phyloP scores from a whole-genome alignment of 1,140 invertebrate species.

The Drosophila paulistorum region DNA sequence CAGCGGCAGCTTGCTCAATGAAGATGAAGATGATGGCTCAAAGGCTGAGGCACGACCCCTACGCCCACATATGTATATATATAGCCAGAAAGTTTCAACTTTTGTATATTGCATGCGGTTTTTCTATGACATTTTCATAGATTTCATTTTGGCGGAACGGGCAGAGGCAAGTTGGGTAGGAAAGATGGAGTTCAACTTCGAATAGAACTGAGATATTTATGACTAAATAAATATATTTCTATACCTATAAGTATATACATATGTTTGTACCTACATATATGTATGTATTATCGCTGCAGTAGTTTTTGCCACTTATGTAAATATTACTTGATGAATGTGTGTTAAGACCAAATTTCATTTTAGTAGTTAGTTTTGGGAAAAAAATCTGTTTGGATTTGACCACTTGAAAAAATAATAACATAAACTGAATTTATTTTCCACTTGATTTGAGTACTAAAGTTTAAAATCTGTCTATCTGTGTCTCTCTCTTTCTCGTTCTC shows the following conservation, averaged over 20 bases:
- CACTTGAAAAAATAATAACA: no score
- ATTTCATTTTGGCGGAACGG: conserved; percentile 33
- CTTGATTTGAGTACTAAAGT: no score
- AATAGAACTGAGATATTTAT: conserved; percentile 9
- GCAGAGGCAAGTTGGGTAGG: neutral
- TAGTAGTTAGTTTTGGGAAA: no score
- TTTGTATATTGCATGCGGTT: conserved; percentile 66
- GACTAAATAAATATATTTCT: neutral
- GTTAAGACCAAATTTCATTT: no score
- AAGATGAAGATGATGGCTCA: conserved; percentile 32
- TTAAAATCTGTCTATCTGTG: no score
- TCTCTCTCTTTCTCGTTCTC: no score
- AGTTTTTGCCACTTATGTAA: neutral
- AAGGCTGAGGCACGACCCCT: neutral
- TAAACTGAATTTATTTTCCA: no score
- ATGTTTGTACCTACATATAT: no score
- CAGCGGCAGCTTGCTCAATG: conserved; percentile 43
- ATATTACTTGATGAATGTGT: neutral
- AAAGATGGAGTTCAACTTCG: conserved; percentile 2
- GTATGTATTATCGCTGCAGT: neutral
- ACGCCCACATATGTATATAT: neutral
- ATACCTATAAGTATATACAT: no score
- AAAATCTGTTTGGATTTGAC: no score
- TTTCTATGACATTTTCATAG: conserved; percentile 65
- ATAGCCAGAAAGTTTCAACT: conserved; percentile 49